Evolutionary conservation across 2,888 invertebrate species (phyloP).

Genomic region (Apamea crenata): DNA sequence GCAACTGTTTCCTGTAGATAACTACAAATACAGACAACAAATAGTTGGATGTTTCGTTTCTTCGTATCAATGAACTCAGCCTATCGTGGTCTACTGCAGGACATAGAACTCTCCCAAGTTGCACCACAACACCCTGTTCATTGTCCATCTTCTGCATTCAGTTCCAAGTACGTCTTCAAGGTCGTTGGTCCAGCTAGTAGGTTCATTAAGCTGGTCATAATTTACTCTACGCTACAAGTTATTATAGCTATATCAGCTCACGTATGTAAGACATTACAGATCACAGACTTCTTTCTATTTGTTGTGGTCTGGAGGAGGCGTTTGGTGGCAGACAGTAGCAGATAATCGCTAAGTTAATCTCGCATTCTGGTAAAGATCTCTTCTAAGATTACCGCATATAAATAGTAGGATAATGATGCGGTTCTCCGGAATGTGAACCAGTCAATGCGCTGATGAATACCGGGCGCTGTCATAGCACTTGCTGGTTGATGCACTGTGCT

Average conservation of each 20-base stretch:
- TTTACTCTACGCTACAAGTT: neutral
- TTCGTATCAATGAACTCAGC: neutral
- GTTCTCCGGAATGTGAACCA: neutral
- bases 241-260: neutral
- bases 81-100: neutral
- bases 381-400: neutral
- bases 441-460: neutral
- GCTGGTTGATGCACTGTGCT: neutral
- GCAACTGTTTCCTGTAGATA: neutral
- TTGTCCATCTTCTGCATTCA: neutral
- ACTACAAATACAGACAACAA: neutral
- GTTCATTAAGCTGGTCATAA: neutral
- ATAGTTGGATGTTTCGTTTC: too few relatives aligned
- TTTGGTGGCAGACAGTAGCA: neutral
- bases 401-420: neutral
- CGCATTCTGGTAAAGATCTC: neutral
- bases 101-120: neutral
- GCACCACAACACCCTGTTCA: neutral
- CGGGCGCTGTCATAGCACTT: neutral
- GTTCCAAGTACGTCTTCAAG: neutral
- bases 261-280: neutral
- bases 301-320: neutral
- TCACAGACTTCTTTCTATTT: neutral
- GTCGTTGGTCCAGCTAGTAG: neutral
- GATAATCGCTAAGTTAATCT: neutral